Percentiles rank a stretch among this genome's conserved stretches.
Evolutionary conservation across 2,888 invertebrate species (phyloP).

Genomic region (Cephus spinipes): DNA sequence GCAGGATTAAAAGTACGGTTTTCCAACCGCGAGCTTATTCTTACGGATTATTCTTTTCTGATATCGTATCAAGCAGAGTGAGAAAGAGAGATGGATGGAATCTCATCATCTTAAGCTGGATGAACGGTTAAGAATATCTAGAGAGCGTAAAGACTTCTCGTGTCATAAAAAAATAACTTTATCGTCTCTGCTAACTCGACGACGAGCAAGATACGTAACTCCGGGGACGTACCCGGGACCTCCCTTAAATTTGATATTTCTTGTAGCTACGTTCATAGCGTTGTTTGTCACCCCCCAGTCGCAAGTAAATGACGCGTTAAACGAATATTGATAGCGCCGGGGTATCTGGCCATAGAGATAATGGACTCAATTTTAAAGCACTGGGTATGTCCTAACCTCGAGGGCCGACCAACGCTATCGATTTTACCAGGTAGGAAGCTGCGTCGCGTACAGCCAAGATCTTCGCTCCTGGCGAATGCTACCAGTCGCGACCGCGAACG

Average conservation of each 20-base stretch:
- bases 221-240: background rate
- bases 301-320: conserved; percentile 49
- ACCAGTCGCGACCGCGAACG: background rate
- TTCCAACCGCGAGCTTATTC: background rate
- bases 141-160: background rate
- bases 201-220: background rate
- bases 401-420: conserved; percentile 2
- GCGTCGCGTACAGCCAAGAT: conserved; percentile 20
- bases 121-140: background rate
- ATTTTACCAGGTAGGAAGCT: conserved; percentile 20
- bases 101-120: conserved; percentile 25
- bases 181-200: background rate
- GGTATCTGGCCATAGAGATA: conserved; percentile 49
- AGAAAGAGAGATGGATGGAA: conserved; percentile 19
- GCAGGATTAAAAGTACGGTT: background rate
- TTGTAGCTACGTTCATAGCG: conserved; percentile 22
- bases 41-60: background rate
- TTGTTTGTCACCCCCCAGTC: conserved; percentile 40
- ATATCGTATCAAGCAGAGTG: background rate
- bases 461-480: background rate
- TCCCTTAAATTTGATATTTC: conserved; percentile 43
- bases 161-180: background rate
- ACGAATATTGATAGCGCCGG: conserved; percentile 51
- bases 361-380: conserved; percentile 51
- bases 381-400: conserved; percentile 24